Conservation (phyloP, 2,888 invertebrate genomes). For the Phyllotreta cruciferae region DNA sequence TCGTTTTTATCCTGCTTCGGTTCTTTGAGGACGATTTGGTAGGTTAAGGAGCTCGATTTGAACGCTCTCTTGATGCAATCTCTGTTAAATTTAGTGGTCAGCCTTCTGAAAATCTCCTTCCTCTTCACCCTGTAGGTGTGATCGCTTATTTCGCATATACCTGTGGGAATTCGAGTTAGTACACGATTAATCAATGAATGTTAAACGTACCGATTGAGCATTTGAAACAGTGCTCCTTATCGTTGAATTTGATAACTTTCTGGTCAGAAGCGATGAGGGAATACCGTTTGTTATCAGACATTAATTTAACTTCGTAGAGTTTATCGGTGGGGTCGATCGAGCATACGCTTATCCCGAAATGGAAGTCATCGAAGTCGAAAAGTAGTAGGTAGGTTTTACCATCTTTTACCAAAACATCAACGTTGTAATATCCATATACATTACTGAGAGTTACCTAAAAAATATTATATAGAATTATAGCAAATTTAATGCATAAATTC, state of each 20-base stretch:
- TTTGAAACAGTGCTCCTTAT: slow-evolving; percentile 40
- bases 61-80: slow-evolving; percentile 40
- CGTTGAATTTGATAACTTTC: slow-evolving; percentile 36
- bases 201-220: slow-evolving; percentile 32
- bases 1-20: slow-evolving; percentile 34
- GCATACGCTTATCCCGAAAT: slow-evolving; percentile 40
- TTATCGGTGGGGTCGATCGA: slow-evolving; percentile 33
- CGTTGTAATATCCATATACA: slow-evolving; percentile 37
- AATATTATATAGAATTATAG: background rate
- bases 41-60: slow-evolving; percentile 36
- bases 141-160: slow-evolving; percentile 35
- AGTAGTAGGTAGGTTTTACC: slow-evolving; percentile 38
- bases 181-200: too few relatives aligned
- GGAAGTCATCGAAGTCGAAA: slow-evolving; percentile 39
- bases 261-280: slow-evolving; percentile 34
- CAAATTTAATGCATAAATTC: slow-evolving; percentile 1
- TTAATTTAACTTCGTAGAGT: slow-evolving; percentile 36
- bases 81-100: slow-evolving; percentile 41
- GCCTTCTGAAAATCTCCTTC: slow-evolving; percentile 38
- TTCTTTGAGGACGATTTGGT: slow-evolving; percentile 10
- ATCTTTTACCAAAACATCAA: slow-evolving; percentile 38
- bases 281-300: slow-evolving; percentile 38
- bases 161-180: too few relatives aligned
- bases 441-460: background rate
- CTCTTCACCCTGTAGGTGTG: slow-evolving; percentile 39